Evolutionary conservation across 2,888 invertebrate genomes (phyloP).

Genomic region (Caenorhabditis sp.): DNA sequence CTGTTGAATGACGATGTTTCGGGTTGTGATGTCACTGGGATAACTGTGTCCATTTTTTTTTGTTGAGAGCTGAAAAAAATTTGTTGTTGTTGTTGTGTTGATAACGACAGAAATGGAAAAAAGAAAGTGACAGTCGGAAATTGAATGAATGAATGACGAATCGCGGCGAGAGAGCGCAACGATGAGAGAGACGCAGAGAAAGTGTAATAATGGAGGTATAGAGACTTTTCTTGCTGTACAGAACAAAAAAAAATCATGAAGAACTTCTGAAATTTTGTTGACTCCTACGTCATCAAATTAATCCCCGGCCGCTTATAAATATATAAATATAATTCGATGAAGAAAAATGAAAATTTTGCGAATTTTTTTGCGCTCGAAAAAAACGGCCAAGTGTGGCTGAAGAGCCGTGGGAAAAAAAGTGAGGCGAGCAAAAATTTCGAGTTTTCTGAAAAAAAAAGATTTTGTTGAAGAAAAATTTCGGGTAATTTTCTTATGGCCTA

Average conservation of each 20-base stretch:
- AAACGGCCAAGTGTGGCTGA: no score
- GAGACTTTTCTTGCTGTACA: not conserved
- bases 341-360: no score
- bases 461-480: no score
- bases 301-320: no score
- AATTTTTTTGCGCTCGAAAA: no score
- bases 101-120: constrained; percentile 10
- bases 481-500: no score
- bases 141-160: not conserved
- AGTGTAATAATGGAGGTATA: constrained; percentile 10
- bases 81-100: not conserved
- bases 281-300: no score
- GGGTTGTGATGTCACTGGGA: constrained; percentile 15
- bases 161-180: not conserved
- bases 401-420: no score
- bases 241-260: no score
- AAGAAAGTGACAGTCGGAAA: not conserved
- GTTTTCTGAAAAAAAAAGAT: no score
- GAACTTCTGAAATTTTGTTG: not conserved
- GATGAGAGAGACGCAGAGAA: not conserved
- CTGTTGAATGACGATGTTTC: not conserved
- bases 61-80: not conserved
- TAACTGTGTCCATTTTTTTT: constrained; percentile 27
- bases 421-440: no score
- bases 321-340: no score